These are phyloP conservation scores for Syritta pipiens DNA, from an alignment of 2,888 invertebrate species.

Conservation along the genomic window DNA sequence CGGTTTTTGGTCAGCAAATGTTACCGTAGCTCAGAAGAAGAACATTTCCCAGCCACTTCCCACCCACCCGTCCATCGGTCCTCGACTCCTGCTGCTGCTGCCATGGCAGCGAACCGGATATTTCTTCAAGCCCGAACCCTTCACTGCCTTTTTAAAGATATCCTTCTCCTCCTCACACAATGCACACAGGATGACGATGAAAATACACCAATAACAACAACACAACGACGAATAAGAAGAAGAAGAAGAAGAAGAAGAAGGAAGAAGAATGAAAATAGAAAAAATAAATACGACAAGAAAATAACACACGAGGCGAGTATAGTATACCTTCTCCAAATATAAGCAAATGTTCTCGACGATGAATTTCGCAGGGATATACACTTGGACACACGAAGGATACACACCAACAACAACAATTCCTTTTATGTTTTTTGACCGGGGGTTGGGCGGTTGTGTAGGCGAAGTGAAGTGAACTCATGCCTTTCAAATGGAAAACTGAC, in stretches of 20 bases:
- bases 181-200: conserved; percentile 61
- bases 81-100: no score
- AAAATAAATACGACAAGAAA: conserved; percentile 58
- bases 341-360: conserved; percentile 67
- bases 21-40: conserved; percentile 59
- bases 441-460: conserved; percentile 56
- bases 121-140: conserved; percentile 68
- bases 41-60: conserved; percentile 18
- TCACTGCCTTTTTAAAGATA: conserved; percentile 69
- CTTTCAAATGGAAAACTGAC: conserved; percentile 71
- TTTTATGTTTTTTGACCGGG: conserved; percentile 61
- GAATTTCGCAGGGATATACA: conserved; percentile 69
- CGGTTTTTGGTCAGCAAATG: conserved; percentile 69
- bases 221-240: conserved; percentile 29
- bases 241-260: conserved; percentile 17
- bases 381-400: conserved; percentile 63
- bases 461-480: conserved; percentile 71
- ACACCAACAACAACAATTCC: conserved; percentile 59
- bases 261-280: no score
- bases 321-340: conserved; percentile 66
- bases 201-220: no score
- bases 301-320: conserved; percentile 65
- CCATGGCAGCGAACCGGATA: conserved; percentile 66
- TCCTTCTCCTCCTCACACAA: conserved; percentile 64
- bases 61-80: conserved; percentile 23